Percentiles rank a stretch among this genome's conserved stretches.
phyloP scores from a whole-genome alignment of 2,888 invertebrate species.

The Metellina segmentata region DNA sequence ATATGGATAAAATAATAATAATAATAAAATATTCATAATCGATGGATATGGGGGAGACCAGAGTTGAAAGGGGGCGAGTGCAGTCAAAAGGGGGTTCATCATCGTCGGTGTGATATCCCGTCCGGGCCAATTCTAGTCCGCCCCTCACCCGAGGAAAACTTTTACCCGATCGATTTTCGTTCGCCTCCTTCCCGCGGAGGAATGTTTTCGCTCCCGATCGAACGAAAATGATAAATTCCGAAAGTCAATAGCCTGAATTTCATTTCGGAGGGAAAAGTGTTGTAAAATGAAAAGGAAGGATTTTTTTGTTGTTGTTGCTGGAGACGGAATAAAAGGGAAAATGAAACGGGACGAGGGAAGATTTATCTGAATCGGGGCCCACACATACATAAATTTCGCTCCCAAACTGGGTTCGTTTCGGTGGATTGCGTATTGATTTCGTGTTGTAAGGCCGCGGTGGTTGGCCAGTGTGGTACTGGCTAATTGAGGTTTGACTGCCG shows the following conservation, averaged over 20 bases:
- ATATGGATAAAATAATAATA: slow-evolving; percentile 59
- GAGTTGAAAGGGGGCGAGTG: neutral
- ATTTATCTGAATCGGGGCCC: neutral
- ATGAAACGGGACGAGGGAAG: neutral
- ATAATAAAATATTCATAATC: slow-evolving; percentile 53
- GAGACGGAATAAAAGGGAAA: neutral
- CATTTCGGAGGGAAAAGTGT: neutral
- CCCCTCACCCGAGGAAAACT: slow-evolving; percentile 1
- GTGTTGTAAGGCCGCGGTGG: neutral
- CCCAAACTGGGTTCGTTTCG: neutral
- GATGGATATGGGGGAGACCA: neutral
- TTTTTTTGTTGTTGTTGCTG: neutral
- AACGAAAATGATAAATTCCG: slow-evolving; percentile 52
- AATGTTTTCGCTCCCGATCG: slow-evolving; percentile 54
- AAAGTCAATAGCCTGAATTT: slow-evolving; percentile 5
- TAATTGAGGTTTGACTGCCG: too few relatives aligned
- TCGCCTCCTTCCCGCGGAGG: neutral
- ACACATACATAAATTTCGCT: too few relatives aligned
- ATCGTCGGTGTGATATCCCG: slow-evolving; percentile 16
- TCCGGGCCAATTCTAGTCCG: neutral
- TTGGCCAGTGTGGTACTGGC: too few relatives aligned
- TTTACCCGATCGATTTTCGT: slow-evolving; percentile 22
- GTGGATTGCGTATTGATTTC: neutral
- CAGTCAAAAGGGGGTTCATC: slow-evolving; percentile 31
- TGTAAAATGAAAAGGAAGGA: neutral